Base-by-base conservation (phyloP, 2,113 vertebrate species). In the Nestor notabilis region DNA sequence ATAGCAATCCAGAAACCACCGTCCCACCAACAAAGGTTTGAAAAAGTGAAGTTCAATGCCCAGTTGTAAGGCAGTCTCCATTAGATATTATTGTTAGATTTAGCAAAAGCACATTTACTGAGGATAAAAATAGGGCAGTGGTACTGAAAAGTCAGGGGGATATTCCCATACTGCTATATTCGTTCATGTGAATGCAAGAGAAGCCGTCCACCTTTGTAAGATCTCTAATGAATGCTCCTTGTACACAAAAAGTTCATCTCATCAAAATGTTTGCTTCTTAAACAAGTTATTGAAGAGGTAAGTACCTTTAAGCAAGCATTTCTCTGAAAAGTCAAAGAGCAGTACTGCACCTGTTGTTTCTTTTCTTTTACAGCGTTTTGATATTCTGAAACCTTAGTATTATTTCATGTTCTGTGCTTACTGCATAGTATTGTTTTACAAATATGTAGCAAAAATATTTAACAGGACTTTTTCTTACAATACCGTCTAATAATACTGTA, bases 1-100 rank as follows among this genome's bases (percentile, higher is more conserved):
- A 96, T 3, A 97, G 95, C 78, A 77, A 96, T 92, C 97, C 86
- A 93, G 92, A 94, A 97, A 95, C 83, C 83, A 94, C 50, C 91
- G 94, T 92, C 93, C 91, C 92, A 52, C 90, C 71, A 96, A 96
- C 87, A 90, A 93, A 92, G 74, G 43, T 46, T 74, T 93, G 71
- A 90, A 91, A 96, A 89, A 88, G 79, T 35, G 66, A 96, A 94
- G 79, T 90, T 96, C 94, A 95, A 75, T 79, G 77, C 81, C 72
- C 66, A 92, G 71, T 76, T 91, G 63, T 50, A 91, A 94, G 17
- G 70, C 50, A 70, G 52, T 87, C 88, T 96, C 71, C 74, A 85
- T 76, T 50, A 87, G 92, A 94, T 91, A 87, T 46, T 72, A 86
- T 95, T 95, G 71, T 94, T 96, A 41, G 43, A 18, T 79, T 96